These are phyloP conservation scores for Nycticorax nycticorax DNA, from an alignment of 2,113 vertebrate genomes.

Conservation along the genomic window DNA sequence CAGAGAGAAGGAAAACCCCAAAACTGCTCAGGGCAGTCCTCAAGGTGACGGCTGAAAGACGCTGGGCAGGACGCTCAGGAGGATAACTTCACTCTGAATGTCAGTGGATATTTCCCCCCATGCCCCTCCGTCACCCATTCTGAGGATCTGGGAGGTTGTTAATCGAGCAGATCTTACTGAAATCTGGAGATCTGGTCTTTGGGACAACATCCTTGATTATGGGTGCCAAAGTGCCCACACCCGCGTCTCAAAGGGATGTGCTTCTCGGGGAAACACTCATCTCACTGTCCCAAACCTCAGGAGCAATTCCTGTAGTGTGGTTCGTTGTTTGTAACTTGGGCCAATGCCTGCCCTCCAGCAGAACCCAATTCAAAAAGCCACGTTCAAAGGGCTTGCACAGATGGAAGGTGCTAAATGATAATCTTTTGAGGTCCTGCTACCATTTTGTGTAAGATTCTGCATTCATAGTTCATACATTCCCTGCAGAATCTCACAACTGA, in stretches of 20 bases:
- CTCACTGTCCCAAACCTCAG: not conserved
- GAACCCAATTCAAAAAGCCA: not conserved
- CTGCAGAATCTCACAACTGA: not conserved
- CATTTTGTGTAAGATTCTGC: not conserved
- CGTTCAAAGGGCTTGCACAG: not conserved
- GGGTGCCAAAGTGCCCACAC: rapidly evolving
- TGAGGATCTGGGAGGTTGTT: not conserved
- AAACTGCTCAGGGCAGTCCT: not conserved
- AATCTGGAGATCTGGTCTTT: not conserved
- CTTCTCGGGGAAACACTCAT: not conserved
- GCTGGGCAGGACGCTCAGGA: not conserved
- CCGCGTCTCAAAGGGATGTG: not conserved
- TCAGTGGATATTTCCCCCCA: not conserved
- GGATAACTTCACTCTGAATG: not conserved
- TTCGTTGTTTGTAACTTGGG: not conserved
- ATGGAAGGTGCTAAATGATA: not conserved
- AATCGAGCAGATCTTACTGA: not conserved
- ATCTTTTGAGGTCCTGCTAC: not conserved
- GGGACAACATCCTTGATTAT: not conserved
- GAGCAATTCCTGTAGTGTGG: not conserved
- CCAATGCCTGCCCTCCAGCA: not conserved
- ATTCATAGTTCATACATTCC: not conserved
- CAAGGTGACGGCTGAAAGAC: not conserved
- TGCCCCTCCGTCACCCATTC: not conserved
- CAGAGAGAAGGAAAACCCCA: not conserved